A percentile compares a stretch with the other conserved stretches of the same genome.
These are phyloP conservation scores for Heliconius aoede DNA, from an alignment of 2,888 invertebrate species.

Conservation along the genomic window DNA sequence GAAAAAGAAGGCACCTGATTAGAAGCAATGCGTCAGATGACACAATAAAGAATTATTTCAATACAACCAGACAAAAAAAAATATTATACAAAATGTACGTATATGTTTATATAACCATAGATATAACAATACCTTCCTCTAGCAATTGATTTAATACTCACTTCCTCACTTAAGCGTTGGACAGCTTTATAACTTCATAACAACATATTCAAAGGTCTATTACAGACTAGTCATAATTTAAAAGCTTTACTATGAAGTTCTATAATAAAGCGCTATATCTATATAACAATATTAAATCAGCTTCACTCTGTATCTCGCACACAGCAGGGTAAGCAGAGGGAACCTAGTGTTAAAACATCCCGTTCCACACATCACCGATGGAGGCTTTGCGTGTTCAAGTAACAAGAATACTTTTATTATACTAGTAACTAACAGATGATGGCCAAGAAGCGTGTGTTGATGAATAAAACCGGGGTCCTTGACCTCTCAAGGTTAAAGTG, in stretches of 20 bases:
- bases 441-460: slow-evolving; percentile 45
- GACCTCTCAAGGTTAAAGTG: slow-evolving; percentile 55
- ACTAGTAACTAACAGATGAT: slow-evolving; percentile 31
- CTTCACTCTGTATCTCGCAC: too few species aligned
- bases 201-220: slow-evolving; percentile 3
- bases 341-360: too few species aligned
- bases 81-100: background rate
- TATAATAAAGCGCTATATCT: slow-evolving; percentile 5
- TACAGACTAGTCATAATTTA: background rate
- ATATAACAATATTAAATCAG: slow-evolving; percentile 7
- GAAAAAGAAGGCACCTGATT: background rate
- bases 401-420: slow-evolving; percentile 42
- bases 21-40: background rate
- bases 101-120: background rate
- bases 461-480: slow-evolving; percentile 51
- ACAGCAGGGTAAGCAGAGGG: too few species aligned
- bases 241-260: slow-evolving; percentile 2
- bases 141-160: background rate
- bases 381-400: too few species aligned
- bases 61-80: background rate
- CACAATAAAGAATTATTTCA: background rate
- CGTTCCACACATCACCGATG: too few species aligned
- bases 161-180: background rate
- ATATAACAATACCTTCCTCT: background rate
- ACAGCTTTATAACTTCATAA: slow-evolving; percentile 1